Base-by-base conservation (phyloP, 2,113 vertebrate species). In the Epinephelus fuscoguttatus region DNA sequence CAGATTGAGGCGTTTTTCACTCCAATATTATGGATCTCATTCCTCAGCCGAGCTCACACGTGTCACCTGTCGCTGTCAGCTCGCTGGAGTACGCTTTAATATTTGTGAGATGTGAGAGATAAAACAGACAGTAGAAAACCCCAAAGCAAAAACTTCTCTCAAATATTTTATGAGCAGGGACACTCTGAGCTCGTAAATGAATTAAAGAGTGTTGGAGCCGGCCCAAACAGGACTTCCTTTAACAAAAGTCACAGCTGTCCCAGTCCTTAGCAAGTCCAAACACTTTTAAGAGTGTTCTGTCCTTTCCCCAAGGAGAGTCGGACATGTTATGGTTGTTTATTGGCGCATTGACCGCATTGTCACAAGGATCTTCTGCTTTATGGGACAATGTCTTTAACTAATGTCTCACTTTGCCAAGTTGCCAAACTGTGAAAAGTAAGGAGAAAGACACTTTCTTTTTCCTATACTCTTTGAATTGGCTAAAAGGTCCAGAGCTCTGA, bases 131-230 rank as follows among this genome's bases (percentile, higher is more conserved):
- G 8, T 2, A 0, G n/a, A 14, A 82, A 77, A 80, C 14, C 47
- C 55, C 55, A 68, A 68, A 84, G 63, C 70, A 62, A 57, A 82
- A 63, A 64, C 0, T 7, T 13, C 62, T 53, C 55, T 75, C 33
- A 70, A 82, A 84, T 86, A 84, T 90, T 87, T 88, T 61, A 85
- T 80, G 78, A 85, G 70, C 64, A 15, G 47, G 45, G 70, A 84
- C 57, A 55, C 30, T 27, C 59, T 23, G 55, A 71, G 37, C 45
- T 83, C 59, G 42, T 74, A 21, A 78, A 75, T 70, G 17, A 82
- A 66, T 79, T 45, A 45, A 53, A 21, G 7, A 17, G 19, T 47
- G 66, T 75, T 87, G 68, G 62, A 76, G 9, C 19, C 3, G 5
- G 37, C 73, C 53, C 45, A 62, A 90, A 63, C 1, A 64, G 8